Evolutionary conservation across 2,888 invertebrate species (phyloP), one percentile per base, ranked within the genome.

Genomic region (Ashinkailepas kermadecensis): DNA sequence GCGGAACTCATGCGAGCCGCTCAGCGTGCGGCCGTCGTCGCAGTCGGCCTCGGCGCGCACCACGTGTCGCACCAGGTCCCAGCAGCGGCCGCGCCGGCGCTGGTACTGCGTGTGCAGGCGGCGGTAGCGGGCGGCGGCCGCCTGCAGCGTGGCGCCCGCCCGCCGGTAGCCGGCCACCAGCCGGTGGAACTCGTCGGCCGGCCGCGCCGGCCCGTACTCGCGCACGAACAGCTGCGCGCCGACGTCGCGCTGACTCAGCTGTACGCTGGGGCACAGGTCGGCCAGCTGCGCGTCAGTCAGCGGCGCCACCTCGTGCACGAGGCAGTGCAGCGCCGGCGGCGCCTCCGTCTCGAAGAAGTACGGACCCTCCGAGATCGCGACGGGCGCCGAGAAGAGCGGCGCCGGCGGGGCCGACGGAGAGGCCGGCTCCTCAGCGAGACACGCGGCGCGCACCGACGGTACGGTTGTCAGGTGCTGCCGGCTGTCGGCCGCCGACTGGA

Each of bases 1-100:
- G 13, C 58, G n/a, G 78, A 58, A 58, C 57, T 58, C 58, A 23
- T 58, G 78, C 15, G n/a, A 4, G 23, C 58, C 78, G 21, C 57
- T 78, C 23, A 78, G 78, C 13, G 23, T n/a, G 11, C 78, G 78
- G 3, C 78, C 78, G 58, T 78, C 78, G 58, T 58, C 78, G 15
- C 78, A 78, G 23, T 57, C 58, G 57, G 78, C 78, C 78, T 57
- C 78, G 12, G n/a, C 78, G 78, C 23, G 23, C n/a, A 78, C 78
- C 8, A 10, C 23, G 23, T 23, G 8, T 1, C 25, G 78, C 78
- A 23, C 78, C 57, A 78, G 78, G 12, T 58, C 57, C 78, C 78
- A 78, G 78, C 78, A 78, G 11, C 4, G 12, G 18, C 23, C 13
- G 57, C 78, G 78, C 13, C 78, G n/a, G 0, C 57, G 12, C 78